Evolutionary conservation across 2,888 invertebrate species (phyloP).

Genomic region (Eristalis tenax): DNA sequence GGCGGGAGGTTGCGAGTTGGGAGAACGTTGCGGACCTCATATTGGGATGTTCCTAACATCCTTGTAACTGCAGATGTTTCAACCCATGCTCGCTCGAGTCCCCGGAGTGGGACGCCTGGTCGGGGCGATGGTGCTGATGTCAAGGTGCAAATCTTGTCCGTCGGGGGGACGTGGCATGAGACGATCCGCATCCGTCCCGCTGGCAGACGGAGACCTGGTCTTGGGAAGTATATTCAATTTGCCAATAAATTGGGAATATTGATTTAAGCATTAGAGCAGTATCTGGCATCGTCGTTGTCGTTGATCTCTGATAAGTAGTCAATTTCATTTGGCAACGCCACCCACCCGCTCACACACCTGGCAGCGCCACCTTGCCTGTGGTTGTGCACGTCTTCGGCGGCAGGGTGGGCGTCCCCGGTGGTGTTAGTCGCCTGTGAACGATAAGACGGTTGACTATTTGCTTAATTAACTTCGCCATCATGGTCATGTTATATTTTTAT

Average conservation of each 20-base stretch:
- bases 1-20: not conserved
- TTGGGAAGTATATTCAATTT: conserved; percentile 52
- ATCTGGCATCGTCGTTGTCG: conserved; percentile 29
- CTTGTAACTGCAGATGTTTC: conserved; percentile 53
- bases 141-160: conserved; percentile 66
- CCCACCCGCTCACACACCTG: not conserved
- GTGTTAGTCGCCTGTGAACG: conserved; percentile 12
- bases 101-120: not conserved
- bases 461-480: conserved; percentile 73
- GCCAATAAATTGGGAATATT: conserved; percentile 70
- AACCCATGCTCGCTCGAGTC: not conserved
- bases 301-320: conserved; percentile 71
- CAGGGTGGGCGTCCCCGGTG: too few relatives aligned
- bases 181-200: not conserved
- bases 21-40: not conserved
- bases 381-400: too few relatives aligned
- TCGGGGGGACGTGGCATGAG: conserved; percentile 2
- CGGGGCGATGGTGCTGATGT: conserved; percentile 37
- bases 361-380: not conserved
- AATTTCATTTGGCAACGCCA: conserved; percentile 63
- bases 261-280: conserved; percentile 63
- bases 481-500: conserved; percentile 73
- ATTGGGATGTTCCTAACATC: conserved; percentile 41
- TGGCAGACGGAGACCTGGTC: not conserved
- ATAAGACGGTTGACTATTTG: conserved; percentile 72